phyloP scores from a whole-genome alignment of 1,140 invertebrate species.

The Meteorus sp. region DNA sequence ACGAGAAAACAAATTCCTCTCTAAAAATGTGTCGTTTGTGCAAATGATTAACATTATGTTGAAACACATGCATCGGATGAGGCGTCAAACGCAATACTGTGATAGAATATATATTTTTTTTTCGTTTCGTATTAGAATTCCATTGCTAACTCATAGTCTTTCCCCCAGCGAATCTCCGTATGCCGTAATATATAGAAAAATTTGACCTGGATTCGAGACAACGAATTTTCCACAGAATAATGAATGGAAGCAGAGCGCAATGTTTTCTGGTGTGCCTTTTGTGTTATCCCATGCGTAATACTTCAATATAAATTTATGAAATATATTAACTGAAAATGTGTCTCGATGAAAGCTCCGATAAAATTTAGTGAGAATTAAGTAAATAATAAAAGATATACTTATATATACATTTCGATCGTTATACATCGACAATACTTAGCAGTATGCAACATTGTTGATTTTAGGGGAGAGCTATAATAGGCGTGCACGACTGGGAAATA shows the following conservation, averaged over 20 bases:
- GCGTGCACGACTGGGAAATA: not conserved
- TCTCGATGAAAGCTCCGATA: not conserved
- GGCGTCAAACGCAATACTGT: conserved; percentile 41
- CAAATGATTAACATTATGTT: no score
- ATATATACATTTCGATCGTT: no score
- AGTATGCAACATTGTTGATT: no score
- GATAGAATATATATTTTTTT: conserved; percentile 40
- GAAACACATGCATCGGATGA: no score
- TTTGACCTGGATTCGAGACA: not conserved
- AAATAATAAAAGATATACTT: no score
- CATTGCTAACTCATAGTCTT: conserved; percentile 4
- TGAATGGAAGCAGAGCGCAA: not conserved
- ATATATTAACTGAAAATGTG: not conserved
- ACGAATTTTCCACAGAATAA: not conserved
- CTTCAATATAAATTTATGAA: not conserved
- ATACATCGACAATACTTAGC: no score
- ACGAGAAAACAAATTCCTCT: no score
- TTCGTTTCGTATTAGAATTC: conserved; percentile 32
- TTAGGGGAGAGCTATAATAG: not conserved
- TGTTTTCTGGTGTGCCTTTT: conserved; percentile 10
- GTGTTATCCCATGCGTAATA: not conserved
- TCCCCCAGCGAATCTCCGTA: not conserved
- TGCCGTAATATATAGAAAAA: no score
- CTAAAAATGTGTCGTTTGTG: no score
- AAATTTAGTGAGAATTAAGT: no score